These are phyloP conservation scores for Drosophila macrospina DNA, from an alignment of 2,888 invertebrate genomes.

Conservation along the genomic window DNA sequence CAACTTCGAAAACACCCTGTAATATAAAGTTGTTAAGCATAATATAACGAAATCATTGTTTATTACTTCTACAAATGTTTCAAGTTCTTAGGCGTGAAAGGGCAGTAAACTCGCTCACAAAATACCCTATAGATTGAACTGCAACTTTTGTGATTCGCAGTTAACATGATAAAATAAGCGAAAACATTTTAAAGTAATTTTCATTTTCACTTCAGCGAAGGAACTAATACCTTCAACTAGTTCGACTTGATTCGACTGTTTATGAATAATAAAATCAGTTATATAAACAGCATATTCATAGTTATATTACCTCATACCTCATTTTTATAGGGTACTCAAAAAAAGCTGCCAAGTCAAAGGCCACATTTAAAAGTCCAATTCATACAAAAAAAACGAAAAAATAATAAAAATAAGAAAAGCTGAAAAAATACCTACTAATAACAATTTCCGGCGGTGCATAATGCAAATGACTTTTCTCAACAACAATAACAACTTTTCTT, in stretches of 20 bases:
- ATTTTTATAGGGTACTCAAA: conserved; percentile 17
- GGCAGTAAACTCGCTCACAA: background rate
- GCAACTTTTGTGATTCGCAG: no score
- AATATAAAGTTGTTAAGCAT: background rate
- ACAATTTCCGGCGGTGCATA: conserved; percentile 77
- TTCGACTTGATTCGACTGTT: no score
- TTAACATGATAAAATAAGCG: no score
- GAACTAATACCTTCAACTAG: no score
- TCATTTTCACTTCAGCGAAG: no score
- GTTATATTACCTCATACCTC: background rate
- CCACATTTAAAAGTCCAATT: conserved; percentile 74
- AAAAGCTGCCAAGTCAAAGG: conserved; percentile 69
- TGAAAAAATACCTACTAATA: conserved; percentile 67
- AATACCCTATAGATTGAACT: background rate
- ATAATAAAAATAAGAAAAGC: conserved; percentile 37
- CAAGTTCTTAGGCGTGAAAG: background rate
- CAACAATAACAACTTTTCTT: conserved; percentile 71
- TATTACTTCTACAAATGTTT: no score
- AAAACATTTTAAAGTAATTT: no score
- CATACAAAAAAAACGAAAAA: conserved; percentile 48
- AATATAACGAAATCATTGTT: background rate
- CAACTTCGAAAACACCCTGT: conserved; percentile 7
- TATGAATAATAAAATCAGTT: background rate
- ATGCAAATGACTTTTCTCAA: conserved; percentile 78
- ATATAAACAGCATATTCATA: background rate